These are phyloP conservation scores for Fragum sueziense DNA, from an alignment of 2,888 invertebrate species.

Conservation along the genomic window DNA sequence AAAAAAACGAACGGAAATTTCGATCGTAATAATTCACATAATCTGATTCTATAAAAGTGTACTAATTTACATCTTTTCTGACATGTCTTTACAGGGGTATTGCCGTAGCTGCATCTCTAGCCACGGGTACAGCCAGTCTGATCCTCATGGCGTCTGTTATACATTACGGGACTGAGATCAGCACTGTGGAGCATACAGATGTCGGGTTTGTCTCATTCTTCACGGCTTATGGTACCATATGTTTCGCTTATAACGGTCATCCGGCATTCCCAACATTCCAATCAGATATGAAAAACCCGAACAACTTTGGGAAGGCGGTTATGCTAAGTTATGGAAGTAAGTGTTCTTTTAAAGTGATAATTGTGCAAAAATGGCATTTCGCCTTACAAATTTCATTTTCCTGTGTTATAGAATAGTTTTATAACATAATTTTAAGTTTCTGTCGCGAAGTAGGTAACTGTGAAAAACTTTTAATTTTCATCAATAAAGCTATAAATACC, in stretches of 20 bases:
- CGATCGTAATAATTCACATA: too few relatives aligned
- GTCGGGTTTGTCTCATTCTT: slow-evolving; percentile 86
- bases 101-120: slow-evolving; percentile 86
- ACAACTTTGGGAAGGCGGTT: slow-evolving; percentile 88
- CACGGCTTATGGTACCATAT: slow-evolving; percentile 87
- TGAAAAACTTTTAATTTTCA: too few relatives aligned
- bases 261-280: slow-evolving; percentile 92
- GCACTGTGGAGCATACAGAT: slow-evolving; percentile 35
- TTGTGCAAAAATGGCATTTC: too few relatives aligned
- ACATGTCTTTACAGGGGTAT: slow-evolving; percentile 86
- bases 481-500: too few relatives aligned
- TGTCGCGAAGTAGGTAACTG: too few relatives aligned
- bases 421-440: too few relatives aligned
- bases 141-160: slow-evolving; percentile 86
- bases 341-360: too few relatives aligned
- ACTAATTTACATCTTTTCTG: too few relatives aligned
- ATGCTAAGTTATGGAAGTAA: slow-evolving; percentile 87
- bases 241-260: slow-evolving; percentile 89
- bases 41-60: too few relatives aligned
- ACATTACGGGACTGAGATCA: slow-evolving; percentile 76
- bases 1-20: too few relatives aligned
- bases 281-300: slow-evolving; percentile 93
- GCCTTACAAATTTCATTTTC: too few relatives aligned
- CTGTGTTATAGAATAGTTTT: too few relatives aligned
- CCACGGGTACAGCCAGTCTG: slow-evolving; percentile 86